A percentile compares a stretch with the other conserved stretches of the same genome.
These are phyloP conservation scores for Drosophila pectinifera DNA, from an alignment of 1,140 invertebrate species.

Conservation along the genomic window DNA sequence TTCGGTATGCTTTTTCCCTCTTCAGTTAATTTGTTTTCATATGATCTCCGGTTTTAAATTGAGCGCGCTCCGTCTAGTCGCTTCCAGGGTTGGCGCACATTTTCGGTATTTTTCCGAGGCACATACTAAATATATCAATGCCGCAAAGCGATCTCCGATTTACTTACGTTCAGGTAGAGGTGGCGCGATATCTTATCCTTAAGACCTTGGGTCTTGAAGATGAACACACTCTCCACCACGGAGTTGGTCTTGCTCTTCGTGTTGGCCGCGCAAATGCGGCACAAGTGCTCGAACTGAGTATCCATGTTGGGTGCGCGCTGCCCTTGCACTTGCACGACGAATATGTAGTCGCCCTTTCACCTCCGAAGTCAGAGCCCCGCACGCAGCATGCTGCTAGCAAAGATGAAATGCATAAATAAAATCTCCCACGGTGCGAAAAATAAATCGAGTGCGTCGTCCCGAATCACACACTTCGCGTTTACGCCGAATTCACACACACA, in stretches of 20 bases:
- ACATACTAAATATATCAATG: slow-evolving; percentile 3
- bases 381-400: slow-evolving; percentile 11
- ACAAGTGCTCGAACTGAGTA: slow-evolving; percentile 76
- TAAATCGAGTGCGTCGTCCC: slow-evolving; percentile 1
- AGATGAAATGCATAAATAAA: slow-evolving; percentile 26
- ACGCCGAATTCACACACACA: slow-evolving; percentile 34
- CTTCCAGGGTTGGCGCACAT: slow-evolving; percentile 19
- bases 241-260: slow-evolving; percentile 80
- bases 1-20: no score
- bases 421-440: slow-evolving; percentile 24
- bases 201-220: slow-evolving; percentile 72
- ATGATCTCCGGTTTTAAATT: background rate
- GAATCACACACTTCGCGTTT: slow-evolving; percentile 5
- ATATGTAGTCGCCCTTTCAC: background rate
- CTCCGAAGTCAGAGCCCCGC: slow-evolving; percentile 16
- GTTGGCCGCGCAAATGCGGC: slow-evolving; percentile 78
- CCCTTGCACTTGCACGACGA: background rate
- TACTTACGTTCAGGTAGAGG: slow-evolving; percentile 74
- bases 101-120: slow-evolving; percentile 22
- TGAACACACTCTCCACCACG: slow-evolving; percentile 77
- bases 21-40: background rate
- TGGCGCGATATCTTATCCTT: slow-evolving; percentile 78
- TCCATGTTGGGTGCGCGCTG: slow-evolving; percentile 42
- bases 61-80: background rate
- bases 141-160: slow-evolving; percentile 11